Percentiles rank a stretch among this genome's conserved stretches.
Conservation (phyloP, 2,113 vertebrate genomes). For the Orycteropus afer region DNA sequence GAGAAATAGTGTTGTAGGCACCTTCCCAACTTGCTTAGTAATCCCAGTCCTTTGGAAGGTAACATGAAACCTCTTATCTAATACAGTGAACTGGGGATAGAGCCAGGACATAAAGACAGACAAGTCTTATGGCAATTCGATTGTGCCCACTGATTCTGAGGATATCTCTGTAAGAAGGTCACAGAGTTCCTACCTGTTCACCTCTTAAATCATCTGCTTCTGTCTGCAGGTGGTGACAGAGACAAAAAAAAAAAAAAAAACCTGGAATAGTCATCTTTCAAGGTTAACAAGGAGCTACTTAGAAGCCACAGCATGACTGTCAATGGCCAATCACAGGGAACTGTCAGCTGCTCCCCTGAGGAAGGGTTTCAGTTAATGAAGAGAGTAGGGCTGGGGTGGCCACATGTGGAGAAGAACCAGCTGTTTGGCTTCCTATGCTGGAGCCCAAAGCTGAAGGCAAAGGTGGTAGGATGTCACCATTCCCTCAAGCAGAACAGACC, state of each 20-base stretch:
- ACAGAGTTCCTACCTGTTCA: slow-evolving; percentile 56
- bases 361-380: slow-evolving; percentile 23
- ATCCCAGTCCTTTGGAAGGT: slow-evolving; percentile 38
- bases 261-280: slow-evolving; percentile 81
- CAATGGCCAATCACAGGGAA: slow-evolving; percentile 74
- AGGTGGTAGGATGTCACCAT: neutral
- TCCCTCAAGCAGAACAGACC: slow-evolving; percentile 44
- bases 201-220: slow-evolving; percentile 66
- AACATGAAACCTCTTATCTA: slow-evolving; percentile 52
- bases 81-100: slow-evolving; percentile 13
- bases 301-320: slow-evolving; percentile 70
- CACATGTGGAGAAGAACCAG: neutral
- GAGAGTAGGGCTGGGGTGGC: neutral
- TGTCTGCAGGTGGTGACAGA: slow-evolving; percentile 71
- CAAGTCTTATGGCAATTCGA: neutral
- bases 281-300: slow-evolving; percentile 83
- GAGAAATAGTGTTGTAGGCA: neutral
- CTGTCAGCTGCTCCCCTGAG: slow-evolving; percentile 36
- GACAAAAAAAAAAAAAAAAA: slow-evolving; percentile 67
- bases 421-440: neutral
- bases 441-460: slow-evolving; percentile 26
- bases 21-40: neutral
- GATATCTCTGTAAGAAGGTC: slow-evolving; percentile 59
- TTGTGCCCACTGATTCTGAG: slow-evolving; percentile 27
- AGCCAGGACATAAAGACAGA: slow-evolving; percentile 50